These are phyloP conservation scores for Laspeyria flexula DNA, from an alignment of 2,888 invertebrate species.

Conservation along the genomic window DNA sequence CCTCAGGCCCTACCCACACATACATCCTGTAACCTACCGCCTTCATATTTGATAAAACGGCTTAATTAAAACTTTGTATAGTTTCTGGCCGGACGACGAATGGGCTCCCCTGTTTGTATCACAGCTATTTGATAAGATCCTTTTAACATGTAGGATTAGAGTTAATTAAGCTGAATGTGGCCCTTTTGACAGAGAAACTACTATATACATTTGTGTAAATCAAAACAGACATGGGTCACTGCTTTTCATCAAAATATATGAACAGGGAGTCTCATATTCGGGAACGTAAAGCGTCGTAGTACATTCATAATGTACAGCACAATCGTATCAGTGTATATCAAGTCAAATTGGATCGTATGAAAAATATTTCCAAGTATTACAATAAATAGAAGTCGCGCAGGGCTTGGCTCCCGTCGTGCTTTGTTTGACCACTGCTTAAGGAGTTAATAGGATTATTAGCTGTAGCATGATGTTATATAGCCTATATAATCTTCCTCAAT, in stretches of 20 bases:
- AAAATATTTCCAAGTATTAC: no score
- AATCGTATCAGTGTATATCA: no score
- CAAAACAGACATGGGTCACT: slow-evolving; percentile 13
- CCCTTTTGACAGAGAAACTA: slow-evolving; percentile 18
- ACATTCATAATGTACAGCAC: not conserved
- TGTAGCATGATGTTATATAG: no score
- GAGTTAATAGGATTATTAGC: no score
- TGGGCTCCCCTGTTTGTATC: slow-evolving; percentile 44
- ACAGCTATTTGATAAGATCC: slow-evolving; percentile 45
- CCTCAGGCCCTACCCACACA: slow-evolving; percentile 54
- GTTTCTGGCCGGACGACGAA: slow-evolving; percentile 54
- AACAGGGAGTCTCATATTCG: not conserved
- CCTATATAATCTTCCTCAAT: no score
- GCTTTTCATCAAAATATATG: slow-evolving; percentile 9
- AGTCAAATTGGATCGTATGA: no score
- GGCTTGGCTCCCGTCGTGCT: no score
- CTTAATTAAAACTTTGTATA: slow-evolving; percentile 77
- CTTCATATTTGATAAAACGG: slow-evolving; percentile 68
- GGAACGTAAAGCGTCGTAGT: not conserved
- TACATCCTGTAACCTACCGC: slow-evolving; percentile 48
- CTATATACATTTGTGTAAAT: slow-evolving; percentile 12
- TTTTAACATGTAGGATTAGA: slow-evolving; percentile 46
- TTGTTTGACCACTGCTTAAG: no score
- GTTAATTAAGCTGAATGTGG: slow-evolving; percentile 40
- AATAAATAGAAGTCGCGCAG: no score